Percentiles rank a stretch among this genome's conserved stretches.
phyloP scores from a whole-genome alignment of 2,113 vertebrate genomes.

The Crypturellus undulatus region DNA sequence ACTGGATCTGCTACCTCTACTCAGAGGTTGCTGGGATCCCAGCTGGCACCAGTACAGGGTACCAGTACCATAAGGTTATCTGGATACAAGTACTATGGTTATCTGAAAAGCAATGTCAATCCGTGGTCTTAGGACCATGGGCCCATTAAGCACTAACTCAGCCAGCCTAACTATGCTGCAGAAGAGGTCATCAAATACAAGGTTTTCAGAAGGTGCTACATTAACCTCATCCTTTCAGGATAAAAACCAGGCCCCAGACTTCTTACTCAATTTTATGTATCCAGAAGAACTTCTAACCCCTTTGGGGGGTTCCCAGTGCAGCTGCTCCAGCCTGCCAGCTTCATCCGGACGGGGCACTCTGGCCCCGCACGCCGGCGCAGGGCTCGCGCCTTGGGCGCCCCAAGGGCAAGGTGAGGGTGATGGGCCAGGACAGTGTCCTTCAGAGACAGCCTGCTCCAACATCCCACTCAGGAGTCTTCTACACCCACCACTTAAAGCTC shows the following conservation, averaged over 20 bases:
- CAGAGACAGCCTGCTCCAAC: background rate
- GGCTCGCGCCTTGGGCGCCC: too few relatives aligned
- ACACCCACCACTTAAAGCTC: background rate
- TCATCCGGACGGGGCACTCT: too few relatives aligned
- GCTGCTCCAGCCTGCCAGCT: too few relatives aligned
- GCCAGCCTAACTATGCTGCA: background rate
- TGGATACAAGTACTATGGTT: background rate
- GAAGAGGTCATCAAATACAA: constrained; percentile 38
- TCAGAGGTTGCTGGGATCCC: background rate
- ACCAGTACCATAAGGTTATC: too few relatives aligned
- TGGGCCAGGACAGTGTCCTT: background rate
- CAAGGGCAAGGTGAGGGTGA: too few relatives aligned
- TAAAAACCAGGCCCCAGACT: background rate
- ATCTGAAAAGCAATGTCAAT: background rate
- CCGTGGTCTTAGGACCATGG: background rate
- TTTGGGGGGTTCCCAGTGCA: too few relatives aligned
- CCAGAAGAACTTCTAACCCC: background rate
- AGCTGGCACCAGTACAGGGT: background rate
- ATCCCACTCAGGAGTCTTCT: background rate
- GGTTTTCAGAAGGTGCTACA: constrained; percentile 17
- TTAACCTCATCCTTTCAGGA: constrained; percentile 44
- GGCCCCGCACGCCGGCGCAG: too few relatives aligned
- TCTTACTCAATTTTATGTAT: background rate
- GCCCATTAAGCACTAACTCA: constrained; percentile 59
- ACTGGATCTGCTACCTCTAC: background rate